Evolutionary conservation across 2,888 invertebrate genomes (phyloP).

Genomic region (Nudaria mundana): DNA sequence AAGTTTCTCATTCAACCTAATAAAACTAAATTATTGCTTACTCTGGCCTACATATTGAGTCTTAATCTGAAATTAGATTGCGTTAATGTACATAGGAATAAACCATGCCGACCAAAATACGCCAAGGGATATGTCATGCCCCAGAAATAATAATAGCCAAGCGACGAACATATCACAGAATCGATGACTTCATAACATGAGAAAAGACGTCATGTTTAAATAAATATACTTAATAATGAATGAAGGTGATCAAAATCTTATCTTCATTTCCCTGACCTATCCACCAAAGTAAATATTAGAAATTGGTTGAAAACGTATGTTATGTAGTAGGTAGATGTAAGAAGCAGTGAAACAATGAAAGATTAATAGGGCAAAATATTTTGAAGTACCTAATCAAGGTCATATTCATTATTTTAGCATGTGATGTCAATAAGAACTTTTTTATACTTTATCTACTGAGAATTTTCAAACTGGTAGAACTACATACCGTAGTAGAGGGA

Average conservation of each 20-base stretch:
- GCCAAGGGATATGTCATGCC: slow-evolving; percentile 71
- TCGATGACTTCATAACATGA: slow-evolving; percentile 60
- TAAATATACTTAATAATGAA: slow-evolving; percentile 18
- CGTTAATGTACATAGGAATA: slow-evolving; percentile 49
- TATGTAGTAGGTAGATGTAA: no score
- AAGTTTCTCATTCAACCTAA: slow-evolving; percentile 18
- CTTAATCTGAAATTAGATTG: slow-evolving; percentile 68
- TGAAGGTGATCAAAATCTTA: no score
- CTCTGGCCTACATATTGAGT: slow-evolving; percentile 58
- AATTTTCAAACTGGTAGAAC: no score
- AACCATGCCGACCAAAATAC: slow-evolving; percentile 50
- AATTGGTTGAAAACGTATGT: no score
- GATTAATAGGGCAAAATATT: no score
- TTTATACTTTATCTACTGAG: no score
- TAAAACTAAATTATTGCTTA: slow-evolving; percentile 15
- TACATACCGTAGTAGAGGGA: no score
- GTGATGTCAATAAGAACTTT: background rate
- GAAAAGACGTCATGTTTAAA: slow-evolving; percentile 32
- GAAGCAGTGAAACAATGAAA: no score
- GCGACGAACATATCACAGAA: slow-evolving; percentile 34
- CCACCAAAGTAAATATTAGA: no score
- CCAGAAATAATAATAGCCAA: slow-evolving; percentile 60
- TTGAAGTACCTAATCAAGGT: background rate
- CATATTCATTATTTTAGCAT: background rate
- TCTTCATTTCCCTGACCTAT: no score